Conservation (phyloP, 2,888 invertebrate species). For the Sinopyrophorus schimmeli region DNA sequence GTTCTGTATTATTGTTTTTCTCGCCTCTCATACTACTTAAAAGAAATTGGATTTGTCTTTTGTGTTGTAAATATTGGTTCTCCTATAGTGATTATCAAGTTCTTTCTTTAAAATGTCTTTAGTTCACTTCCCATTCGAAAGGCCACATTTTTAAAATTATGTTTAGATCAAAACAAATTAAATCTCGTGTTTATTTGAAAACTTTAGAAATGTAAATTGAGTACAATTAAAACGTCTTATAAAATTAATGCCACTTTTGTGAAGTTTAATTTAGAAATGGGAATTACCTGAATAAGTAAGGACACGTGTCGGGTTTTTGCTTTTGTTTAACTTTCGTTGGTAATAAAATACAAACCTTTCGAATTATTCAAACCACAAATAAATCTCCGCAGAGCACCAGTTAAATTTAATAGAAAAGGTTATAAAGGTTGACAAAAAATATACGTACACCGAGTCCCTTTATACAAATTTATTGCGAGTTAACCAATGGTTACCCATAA, state of each 20-base stretch:
- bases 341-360: slow-evolving; percentile 3
- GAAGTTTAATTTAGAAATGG: no score
- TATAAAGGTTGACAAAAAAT: neutral
- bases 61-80: slow-evolving; percentile 17
- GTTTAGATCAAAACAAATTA: no score
- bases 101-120: no score
- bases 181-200: no score
- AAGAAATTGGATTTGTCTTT: slow-evolving; percentile 18
- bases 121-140: no score
- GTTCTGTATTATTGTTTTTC: slow-evolving; percentile 15
- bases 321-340: slow-evolving; percentile 4
- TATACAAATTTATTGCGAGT: slow-evolving; percentile 2
- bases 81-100: no score
- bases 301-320: slow-evolving; percentile 4
- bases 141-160: no score
- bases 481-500: neutral
- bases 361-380: slow-evolving; percentile 2
- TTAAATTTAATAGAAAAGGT: neutral
- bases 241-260: no score
- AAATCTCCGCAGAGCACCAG: neutral
- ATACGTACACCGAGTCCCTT: neutral
- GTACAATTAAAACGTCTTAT: no score
- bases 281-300: no score
- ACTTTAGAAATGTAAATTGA: no score
- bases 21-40: slow-evolving; percentile 8